Base-by-base conservation (phyloP, 2,113 vertebrate genomes). In the Neoarius graeffei region DNA sequence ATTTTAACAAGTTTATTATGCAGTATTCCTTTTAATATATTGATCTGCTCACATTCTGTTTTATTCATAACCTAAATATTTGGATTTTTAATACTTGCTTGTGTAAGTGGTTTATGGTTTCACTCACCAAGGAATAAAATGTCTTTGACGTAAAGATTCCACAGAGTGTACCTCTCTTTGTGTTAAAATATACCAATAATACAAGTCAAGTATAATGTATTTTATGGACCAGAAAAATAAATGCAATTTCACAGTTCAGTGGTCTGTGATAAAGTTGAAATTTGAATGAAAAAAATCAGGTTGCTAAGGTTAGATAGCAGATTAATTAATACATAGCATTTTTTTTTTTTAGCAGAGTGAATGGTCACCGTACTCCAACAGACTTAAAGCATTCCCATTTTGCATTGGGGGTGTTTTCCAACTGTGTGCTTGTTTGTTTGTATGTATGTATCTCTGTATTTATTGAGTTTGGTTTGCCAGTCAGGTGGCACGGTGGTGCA, bases 231-330 rank as follows among this genome's bases (percentile, higher is more conserved):
- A 64, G 59, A 80, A 66, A 50, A 50, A 25, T 59, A 4, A 82
- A 62, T 60, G 48, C 59, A 52, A 35, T 79, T 86, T 50, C 23
- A 11, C 35, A 76, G 35, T 71, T 85, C 84, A 62, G 71, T 71
- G 83, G 52, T 77, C 71, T 85, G 84, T 85, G 71, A 23, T 76
- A 48, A 71, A 59, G 66, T n/a, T 73, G 20, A 76, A 64, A 15
- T 79, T 20, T 66, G 50, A 80, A 50, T 77, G 57, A 25, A 20
- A 67, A 59, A 48, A 76, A 52, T 66, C 59, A 79, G 8, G 9
- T 25, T 50, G n/a, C n/a, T 86, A 52, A 50, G 74, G 73, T 62
- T 86, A 77, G 73, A 54, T 50, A 27, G 7, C 71, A 48, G 52
- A 19, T 48, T 83, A 83, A 42, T 20, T 20, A 48, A 82, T 42